These are phyloP conservation scores for Pristionchus arcanus DNA, from an alignment of 2,888 invertebrate genomes.

Conservation along the genomic window DNA sequence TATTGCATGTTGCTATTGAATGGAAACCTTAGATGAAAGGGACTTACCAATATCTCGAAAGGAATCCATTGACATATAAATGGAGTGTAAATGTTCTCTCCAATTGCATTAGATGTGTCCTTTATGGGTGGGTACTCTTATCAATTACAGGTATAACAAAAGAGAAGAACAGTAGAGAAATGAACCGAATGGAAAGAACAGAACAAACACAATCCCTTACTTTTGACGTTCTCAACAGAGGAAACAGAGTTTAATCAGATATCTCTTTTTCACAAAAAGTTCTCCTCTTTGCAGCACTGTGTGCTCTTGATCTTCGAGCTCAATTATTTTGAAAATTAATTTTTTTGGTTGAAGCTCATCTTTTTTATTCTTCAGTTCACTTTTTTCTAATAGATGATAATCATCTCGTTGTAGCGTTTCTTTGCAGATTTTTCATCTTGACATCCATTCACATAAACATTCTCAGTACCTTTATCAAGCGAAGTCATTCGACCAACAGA, in stretches of 20 bases:
- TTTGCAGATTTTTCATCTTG: too few species aligned
- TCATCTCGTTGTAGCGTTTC: too few species aligned
- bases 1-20: background rate
- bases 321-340: background rate
- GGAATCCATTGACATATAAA: background rate
- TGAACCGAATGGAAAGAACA: slow-evolving; percentile 18
- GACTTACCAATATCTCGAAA: slow-evolving; percentile 18
- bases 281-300: background rate
- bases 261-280: background rate
- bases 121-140: slow-evolving; percentile 13
- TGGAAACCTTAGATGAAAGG: background rate
- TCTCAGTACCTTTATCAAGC: slow-evolving; percentile 20
- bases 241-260: background rate
- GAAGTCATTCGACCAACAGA: background rate
- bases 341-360: too few species aligned
- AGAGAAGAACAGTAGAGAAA: slow-evolving; percentile 2
- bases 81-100: background rate
- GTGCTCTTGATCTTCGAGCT: background rate
- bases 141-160: slow-evolving; percentile 35
- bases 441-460: slow-evolving; percentile 16
- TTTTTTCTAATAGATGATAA: too few species aligned
- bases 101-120: background rate
- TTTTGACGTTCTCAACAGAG: background rate
- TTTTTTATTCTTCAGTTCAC: too few species aligned
- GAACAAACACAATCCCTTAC: slow-evolving; percentile 23